Evolutionary conservation across 2,113 vertebrate genomes (phyloP).

Genomic region (Eolophus roseicapilla): DNA sequence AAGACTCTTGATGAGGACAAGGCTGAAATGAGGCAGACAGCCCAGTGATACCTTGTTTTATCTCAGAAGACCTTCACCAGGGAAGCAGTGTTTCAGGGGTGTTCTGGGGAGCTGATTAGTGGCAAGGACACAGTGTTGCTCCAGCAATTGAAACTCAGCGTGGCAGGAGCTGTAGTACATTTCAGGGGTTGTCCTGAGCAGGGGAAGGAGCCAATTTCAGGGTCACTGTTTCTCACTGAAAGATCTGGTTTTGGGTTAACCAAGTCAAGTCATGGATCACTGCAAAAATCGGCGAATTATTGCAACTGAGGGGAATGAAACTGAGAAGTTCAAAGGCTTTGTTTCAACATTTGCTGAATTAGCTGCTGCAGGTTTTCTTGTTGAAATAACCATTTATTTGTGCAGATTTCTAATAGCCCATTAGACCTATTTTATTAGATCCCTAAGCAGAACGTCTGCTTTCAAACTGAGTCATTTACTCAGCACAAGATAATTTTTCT

Average conservation of each 20-base stretch:
- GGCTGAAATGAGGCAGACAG: background rate
- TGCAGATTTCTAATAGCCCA: slow-evolving; percentile 33
- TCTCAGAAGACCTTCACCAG: background rate
- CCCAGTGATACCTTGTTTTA: background rate
- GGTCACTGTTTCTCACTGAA: background rate
- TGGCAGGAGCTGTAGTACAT: background rate
- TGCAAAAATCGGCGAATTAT: background rate
- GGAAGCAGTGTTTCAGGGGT: background rate
- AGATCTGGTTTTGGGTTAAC: background rate
- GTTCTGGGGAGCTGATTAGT: background rate
- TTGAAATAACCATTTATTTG: slow-evolving; percentile 45
- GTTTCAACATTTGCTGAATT: slow-evolving; percentile 26
- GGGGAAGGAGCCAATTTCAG: background rate
- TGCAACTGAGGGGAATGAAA: background rate
- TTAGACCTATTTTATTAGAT: background rate
- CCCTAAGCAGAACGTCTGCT: slow-evolving; percentile 15
- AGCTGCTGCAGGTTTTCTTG: background rate
- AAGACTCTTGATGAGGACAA: background rate
- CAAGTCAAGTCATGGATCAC: background rate
- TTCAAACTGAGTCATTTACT: slow-evolving; percentile 31
- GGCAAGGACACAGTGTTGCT: background rate
- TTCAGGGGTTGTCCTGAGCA: background rate
- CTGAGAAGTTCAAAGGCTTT: background rate
- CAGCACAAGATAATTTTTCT: slow-evolving; percentile 22
- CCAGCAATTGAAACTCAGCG: background rate